Evolutionary conservation across 2,888 invertebrate species (phyloP), one percentile per base, ranked within the genome.

Genomic region (Linnaemya vulpina): DNA sequence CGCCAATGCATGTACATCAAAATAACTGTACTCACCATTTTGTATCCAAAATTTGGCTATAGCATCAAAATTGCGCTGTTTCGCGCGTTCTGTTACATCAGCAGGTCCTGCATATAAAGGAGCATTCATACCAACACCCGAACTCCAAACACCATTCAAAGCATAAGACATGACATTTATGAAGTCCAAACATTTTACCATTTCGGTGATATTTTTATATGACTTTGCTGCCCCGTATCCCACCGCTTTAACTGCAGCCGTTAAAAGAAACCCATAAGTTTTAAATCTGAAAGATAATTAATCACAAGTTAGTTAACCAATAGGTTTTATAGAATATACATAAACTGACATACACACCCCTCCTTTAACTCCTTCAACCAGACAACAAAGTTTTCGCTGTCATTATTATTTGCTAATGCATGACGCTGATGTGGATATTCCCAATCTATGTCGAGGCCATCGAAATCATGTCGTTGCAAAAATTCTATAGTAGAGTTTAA

Each of bases 381-480:
- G 0, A 88, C 88, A 0, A 76, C 71, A 67, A 83, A 86, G 38
- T 86, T 85, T 2, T 25, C 43, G 30, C 78, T 62, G 74, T n/a
- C n/a, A n/a, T 85, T 81, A 22, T 62, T 53, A 88, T 65, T 89
- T 87, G 3, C n/a, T 46, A 60, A 75, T 40, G 11, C 30, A 95
- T 96, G 0, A 30, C 83, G 88, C 38, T 89, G 88, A 5, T 95
- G 96, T 0, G 98, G 98, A 91, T 97, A 98, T 90, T 98, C 97
- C 98, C 98, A 98, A 90, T 98, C 98, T 30, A 98, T 93, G 91
- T 98, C 97, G 46, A 98, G 93, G 8, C 98, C 98, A 90, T 98
- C 97, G 89, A 98, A 98, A 79, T 95, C 95, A 88, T 96, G 94
- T 86, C 95, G 94, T 80, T 95, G 94, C 74, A 98, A 94, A 90